Evolutionary conservation across 2,888 invertebrate genomes (phyloP).

Genomic region (Cantharis rustica): DNA sequence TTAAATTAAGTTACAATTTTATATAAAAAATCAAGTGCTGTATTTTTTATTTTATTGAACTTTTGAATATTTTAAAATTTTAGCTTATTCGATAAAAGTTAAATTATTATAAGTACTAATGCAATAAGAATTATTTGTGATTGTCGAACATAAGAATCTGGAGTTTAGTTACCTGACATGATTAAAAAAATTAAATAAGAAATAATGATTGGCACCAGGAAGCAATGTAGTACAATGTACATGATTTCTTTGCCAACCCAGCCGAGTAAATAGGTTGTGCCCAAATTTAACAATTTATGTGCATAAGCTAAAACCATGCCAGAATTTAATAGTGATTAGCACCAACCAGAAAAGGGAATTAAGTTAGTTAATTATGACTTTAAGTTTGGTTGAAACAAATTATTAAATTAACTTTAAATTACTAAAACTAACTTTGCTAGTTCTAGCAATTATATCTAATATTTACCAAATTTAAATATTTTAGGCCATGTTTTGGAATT

Average conservation of each 20-base stretch:
- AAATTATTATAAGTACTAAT: no score
- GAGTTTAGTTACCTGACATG: no score
- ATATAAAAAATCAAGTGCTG: neutral
- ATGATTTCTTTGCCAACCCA: no score
- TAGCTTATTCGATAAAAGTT: no score
- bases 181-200: no score
- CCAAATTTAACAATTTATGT: neutral
- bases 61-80: neutral
- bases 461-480: neutral
- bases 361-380: neutral
- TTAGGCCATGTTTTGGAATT: neutral
- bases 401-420: neutral
- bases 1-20: neutral
- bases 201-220: no score
- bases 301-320: neutral
- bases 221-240: no score
- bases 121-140: no score
- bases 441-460: neutral
- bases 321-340: neutral
- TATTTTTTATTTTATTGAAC: neutral
- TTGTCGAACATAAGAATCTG: no score
- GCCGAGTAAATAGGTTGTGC: neutral
- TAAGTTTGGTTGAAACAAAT: neutral
- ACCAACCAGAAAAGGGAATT: neutral
- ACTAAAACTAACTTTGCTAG: neutral